phyloP scores from a whole-genome alignment of 92 coral and sea anemone genomes.

The Hydrozoanthus gracilis region DNA sequence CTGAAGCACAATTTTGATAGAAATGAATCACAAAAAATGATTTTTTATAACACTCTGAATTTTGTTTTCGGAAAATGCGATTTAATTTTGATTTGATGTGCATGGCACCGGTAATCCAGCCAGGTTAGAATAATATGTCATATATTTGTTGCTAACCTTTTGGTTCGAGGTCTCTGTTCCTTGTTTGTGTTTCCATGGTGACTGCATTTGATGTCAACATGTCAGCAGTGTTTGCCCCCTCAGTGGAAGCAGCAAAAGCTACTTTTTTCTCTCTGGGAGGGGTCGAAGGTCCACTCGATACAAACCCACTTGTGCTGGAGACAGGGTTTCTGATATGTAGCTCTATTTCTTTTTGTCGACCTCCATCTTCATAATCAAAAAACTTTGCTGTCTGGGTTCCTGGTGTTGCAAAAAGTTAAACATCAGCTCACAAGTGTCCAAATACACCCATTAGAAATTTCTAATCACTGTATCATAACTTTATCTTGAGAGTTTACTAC shows the following conservation, averaged over 20 bases:
- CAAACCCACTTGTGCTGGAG: slow-evolving; percentile 35
- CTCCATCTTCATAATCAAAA: slow-evolving; percentile 60
- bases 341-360: slow-evolving; percentile 58
- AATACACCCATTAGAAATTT: background rate
- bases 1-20: too few relatives aligned
- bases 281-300: slow-evolving; percentile 36
- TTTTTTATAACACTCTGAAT: too few relatives aligned
- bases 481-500: too few relatives aligned
- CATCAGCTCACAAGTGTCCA: background rate
- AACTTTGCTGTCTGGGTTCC: slow-evolving; percentile 82
- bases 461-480: too few relatives aligned
- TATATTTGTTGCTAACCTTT: slow-evolving; percentile 54
- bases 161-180: slow-evolving; percentile 88
- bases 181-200: slow-evolving; percentile 83
- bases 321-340: slow-evolving; percentile 58
- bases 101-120: background rate
- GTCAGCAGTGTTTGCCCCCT: slow-evolving; percentile 75
- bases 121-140: too few relatives aligned
- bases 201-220: slow-evolving; percentile 61
- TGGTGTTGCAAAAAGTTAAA: slow-evolving; percentile 2
- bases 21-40: too few relatives aligned
- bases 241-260: slow-evolving; percentile 73
- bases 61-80: too few relatives aligned
- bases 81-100: too few relatives aligned
- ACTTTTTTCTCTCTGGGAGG: slow-evolving; percentile 57